Conservation (phyloP, 35 echinoderm and acorn worm species). For the Ophioderma brevispina region DNA sequence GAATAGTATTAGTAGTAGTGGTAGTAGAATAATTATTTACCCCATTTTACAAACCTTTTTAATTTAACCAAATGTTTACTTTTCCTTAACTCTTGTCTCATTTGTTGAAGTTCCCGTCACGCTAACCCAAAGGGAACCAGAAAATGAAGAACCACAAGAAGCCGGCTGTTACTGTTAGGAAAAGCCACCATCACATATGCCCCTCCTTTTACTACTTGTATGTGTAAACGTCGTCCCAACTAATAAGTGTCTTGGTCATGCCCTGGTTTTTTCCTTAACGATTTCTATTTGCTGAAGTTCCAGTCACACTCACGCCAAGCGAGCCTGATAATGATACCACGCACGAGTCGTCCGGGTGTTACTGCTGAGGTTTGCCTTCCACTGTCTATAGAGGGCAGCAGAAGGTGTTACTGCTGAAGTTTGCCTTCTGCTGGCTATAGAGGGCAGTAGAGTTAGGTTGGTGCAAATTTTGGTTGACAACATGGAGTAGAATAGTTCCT, state of each 20-base stretch:
- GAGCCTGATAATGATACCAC: constrained; percentile 85
- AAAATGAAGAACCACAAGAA: constrained; percentile 6
- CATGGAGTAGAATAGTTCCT: too few relatives aligned
- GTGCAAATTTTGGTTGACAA: neutral
- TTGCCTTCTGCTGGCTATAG: neutral
- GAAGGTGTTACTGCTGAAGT: constrained; percentile 88
- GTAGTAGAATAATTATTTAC: neutral
- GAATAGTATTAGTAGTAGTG: neutral
- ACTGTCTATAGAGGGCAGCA: neutral
- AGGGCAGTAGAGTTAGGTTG: neutral
- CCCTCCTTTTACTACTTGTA: neutral
- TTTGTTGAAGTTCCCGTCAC: neutral
- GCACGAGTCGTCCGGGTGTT: constrained; percentile 83
- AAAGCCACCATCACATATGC: neutral
- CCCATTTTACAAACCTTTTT: neutral
- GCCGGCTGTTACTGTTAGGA: constrained; percentile 88
- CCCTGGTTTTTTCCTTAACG: constrained; percentile 56
- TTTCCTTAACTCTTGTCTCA: constrained; percentile 5
- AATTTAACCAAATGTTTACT: neutral
- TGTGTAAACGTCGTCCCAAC: neutral
- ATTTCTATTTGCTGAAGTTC: constrained; percentile 62
- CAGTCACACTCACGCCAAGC: constrained; percentile 79
- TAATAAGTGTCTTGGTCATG: constrained; percentile 1
- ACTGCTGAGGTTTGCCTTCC: constrained; percentile 69
- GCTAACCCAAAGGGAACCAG: constrained; percentile 12